Base-by-base conservation (phyloP, 1,140 invertebrate genomes). In the Drosophila azteca region DNA sequence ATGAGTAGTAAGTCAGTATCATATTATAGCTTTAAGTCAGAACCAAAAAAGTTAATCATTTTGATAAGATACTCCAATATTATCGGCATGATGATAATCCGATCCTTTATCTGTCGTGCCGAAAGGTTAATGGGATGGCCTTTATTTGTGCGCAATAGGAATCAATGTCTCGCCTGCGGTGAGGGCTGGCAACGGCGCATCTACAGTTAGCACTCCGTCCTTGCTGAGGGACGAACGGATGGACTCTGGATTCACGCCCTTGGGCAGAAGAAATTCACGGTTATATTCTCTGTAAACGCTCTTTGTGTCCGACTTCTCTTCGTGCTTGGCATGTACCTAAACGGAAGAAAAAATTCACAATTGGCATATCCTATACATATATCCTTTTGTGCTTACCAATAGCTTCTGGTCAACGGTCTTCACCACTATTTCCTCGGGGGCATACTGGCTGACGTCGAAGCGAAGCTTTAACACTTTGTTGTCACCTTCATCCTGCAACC, bases 381-480 rank as follows among this genome's bases (percentile, higher is more conserved):
- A 8, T 31, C 22, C 3, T 13, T 1, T 51, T 59, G 8, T 22
- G 92, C 95, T 95, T 92, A 98, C 97, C 94, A 98, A 94, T 75
- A 98, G 94, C 94, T 98, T 98, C 92, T 98, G 98, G 93, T 98
- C 97, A 54, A 98, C 97, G 72, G 97, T 98, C 93, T 98, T 98
- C 57, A 99, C 97, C 79, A 98, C 96, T 91, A 99, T 98, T 93
- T 99, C 97, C 90, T 98, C 97, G 9, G 97, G 97, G 50, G 96
- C 95, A 92, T 98, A 98, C 92, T 98, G 96, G 90, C 96, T 97
- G 50, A 98, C 97, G 90, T 99, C 97, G 92, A 98, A 99, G 87
- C 97, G 94, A 15, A 98, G 94, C 91, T 98, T 98, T 43, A 98
- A 93, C 88, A 95, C 95, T 92, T 98, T 98, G 93, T 95, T 96